Evolutionary conservation across 2,797 vertebrate genomes (phyloP), one percentile per base, ranked within the genome.

Genomic region (Myotis myotis): DNA sequence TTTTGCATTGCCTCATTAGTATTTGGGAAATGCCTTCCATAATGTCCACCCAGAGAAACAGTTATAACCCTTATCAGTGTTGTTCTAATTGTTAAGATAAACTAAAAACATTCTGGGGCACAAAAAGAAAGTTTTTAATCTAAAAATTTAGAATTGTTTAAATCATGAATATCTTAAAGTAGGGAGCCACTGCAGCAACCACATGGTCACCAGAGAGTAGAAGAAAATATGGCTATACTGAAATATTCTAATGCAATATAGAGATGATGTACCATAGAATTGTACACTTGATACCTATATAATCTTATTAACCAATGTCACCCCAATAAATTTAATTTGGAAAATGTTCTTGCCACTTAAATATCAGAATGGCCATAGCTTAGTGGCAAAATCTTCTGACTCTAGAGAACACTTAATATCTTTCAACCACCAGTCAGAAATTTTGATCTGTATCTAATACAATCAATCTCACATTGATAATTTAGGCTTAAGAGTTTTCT

Each of bases 401-500:
- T 20, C 28, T 62, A 9, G 13, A 72, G 33, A 57, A 68, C 15
- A 53, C 8, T 76, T 76, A 33, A 15, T 75, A 70, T 71, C 41
- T 38, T 72, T 91, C 60, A 16, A 89, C 25, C 47, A 4, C 20
- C 20, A 79, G 1, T 60, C 71, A 71, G 30, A 66, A 85, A 72
- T 76, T 91, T 91, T 93, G 4, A 44, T 94, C 30, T 60, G 87
- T 12, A 16, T 70, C 51, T 89, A 76, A 36, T 38, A 1, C 2
- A 86, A 80, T 89, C 25, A 83, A 87, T 87, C 53, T 81, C 7
- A 88, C 20, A 55, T 72, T 75, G 53, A 76, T 75, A 72, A 82
- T 49, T 60, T 83, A 93, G 8, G 7, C 66, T 85, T 95, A 75
- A 92, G 30, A 87, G 15, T 75, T 95, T 94, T 91, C 28, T 75